Base-by-base conservation (phyloP, 2,888 invertebrate species). In the Buathra laborator region DNA sequence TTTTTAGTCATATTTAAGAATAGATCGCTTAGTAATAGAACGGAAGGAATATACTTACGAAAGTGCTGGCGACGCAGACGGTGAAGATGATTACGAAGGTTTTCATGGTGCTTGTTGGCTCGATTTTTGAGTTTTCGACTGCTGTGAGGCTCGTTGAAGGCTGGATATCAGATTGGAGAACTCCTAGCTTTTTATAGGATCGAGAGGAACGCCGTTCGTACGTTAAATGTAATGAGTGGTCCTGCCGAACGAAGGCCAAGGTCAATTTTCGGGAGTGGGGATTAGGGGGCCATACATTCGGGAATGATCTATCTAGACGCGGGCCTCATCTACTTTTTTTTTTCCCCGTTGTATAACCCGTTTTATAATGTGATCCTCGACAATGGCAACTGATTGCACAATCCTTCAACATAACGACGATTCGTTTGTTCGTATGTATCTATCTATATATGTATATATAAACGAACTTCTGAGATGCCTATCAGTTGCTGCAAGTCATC, bases 151-250 rank as follows among this genome's bases (percentile, higher is more conserved):
- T 70, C 77, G 74, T 70, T 19, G 71, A 53, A 68, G 68, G 87
- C 87, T 89, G 86, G 68, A 80, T 84, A 67, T 66, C 74, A 16
- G 6, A 29, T 59, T 62, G 19, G 68, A 66, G 59, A 37, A 53
- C 46, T 75, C 51, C 46, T 67, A 81, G 70, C 87, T 85, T 87
- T 89, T 89, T 89, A 89, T 89, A 89, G 76, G 76, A 19, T 37
- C 32, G 19, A 9, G 19, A 37, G 48, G 53, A 72, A 56, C n/a
- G 24, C 56, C 44, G 59, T 24, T 56, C 12, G 59, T 24, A 62
- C 46, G 14, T 12, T n/a, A 48, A 64, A 64, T 62, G 5, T 16
- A 48, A 9, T 14, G 48, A 7, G 19, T 3, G 64, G n/a, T 51
- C 48, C 19, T 51, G 2, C n/a, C 64, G 46, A 74, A 46, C 59